Conservation (phyloP, 2,888 invertebrate genomes). For the Lycophotia porphyrea region DNA sequence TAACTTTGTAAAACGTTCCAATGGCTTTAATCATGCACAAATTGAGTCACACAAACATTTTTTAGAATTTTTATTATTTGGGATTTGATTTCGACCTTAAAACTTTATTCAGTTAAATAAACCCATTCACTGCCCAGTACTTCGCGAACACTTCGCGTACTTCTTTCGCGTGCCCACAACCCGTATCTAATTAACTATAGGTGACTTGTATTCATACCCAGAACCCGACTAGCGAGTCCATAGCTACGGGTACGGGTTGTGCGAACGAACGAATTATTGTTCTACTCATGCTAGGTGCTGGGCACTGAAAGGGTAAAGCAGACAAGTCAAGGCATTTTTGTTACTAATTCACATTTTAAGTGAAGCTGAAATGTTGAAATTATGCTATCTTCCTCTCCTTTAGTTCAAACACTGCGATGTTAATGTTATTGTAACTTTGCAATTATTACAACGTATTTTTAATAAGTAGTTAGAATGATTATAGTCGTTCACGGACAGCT, state of each 20-base stretch:
- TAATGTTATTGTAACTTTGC: slow-evolving; percentile 36
- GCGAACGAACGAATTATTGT: no score
- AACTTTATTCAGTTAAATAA: not conserved
- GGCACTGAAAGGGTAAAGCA: no score
- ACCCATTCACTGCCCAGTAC: no score
- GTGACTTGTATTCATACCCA: no score
- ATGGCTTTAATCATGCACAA: slow-evolving; percentile 87
- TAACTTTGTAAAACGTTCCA: slow-evolving; percentile 76
- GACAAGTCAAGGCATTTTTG: slow-evolving; percentile 13
- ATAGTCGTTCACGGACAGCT: slow-evolving; percentile 48
- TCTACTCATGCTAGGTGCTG: no score
- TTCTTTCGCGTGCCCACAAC: no score
- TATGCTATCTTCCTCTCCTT: slow-evolving; percentile 4
- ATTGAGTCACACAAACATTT: slow-evolving; percentile 75
- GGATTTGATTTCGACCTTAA: slow-evolving; percentile 13
- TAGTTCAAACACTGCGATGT: slow-evolving; percentile 38
- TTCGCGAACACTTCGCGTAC: no score
- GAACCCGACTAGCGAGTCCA: no score
- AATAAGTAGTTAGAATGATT: slow-evolving; percentile 41
- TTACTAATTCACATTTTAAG: slow-evolving; percentile 14
- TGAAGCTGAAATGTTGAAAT: slow-evolving; percentile 13
- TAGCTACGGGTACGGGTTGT: no score
- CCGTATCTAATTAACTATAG: no score
- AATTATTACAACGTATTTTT: slow-evolving; percentile 50
- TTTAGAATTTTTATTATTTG: slow-evolving; percentile 64